phyloP scores from a whole-genome alignment of 1,140 invertebrate genomes.

The Pseudomyrmex concolor region DNA sequence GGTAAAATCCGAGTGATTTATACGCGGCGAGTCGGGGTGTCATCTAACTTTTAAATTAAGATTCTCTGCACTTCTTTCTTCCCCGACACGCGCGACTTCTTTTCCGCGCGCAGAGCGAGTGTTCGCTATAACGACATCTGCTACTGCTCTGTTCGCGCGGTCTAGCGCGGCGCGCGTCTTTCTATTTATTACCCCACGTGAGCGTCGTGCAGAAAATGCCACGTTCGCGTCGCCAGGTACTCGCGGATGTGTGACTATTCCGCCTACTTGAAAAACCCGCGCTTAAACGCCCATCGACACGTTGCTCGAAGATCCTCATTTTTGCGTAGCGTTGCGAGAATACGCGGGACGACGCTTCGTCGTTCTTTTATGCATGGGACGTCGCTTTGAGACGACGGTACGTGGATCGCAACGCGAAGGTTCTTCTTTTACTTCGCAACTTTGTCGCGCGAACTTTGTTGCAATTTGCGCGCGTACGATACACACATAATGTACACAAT shows the following conservation, averaged over 20 bases:
- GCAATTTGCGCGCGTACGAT: neutral
- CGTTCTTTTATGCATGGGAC: constrained; percentile 12
- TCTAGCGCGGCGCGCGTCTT: neutral
- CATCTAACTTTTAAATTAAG: constrained; percentile 79
- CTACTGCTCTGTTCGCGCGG: neutral
- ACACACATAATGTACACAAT: neutral
- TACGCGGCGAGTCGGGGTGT: constrained; percentile 70
- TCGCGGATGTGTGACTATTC: constrained; percentile 38
- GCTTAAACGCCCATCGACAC: constrained; percentile 52
- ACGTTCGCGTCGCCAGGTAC: constrained; percentile 49
- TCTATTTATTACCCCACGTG: constrained; percentile 42
- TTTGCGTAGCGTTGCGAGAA: neutral
- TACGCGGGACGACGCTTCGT: constrained; percentile 1
- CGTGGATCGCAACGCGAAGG: neutral
- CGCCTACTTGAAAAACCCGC: constrained; percentile 27
- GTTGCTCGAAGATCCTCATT: neutral
- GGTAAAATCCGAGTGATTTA: constrained; percentile 71
- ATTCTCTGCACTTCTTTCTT: constrained; percentile 57
- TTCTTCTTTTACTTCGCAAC: neutral
- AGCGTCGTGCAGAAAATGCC: constrained; percentile 53
- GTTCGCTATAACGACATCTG: constrained; percentile 8
- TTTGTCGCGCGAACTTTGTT: neutral
- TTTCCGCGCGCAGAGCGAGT: neutral
- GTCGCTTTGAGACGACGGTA: neutral
- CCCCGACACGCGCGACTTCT: neutral